Evolutionary conservation across 2,888 invertebrate genomes (phyloP).

Genomic region (Gortyna flavago): DNA sequence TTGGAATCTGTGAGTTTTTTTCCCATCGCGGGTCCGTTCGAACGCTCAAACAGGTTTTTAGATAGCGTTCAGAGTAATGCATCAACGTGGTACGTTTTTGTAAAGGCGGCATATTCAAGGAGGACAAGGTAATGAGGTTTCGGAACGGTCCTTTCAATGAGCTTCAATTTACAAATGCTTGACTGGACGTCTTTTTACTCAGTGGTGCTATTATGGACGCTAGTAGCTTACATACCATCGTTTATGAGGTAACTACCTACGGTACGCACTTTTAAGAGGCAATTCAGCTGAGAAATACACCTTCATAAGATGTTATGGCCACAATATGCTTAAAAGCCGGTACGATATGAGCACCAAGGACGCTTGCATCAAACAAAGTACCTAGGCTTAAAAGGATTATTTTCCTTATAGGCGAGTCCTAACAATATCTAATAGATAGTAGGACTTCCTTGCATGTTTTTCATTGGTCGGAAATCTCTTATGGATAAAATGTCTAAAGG

Average conservation of each 20-base stretch:
- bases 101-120: slow-evolving; percentile 86
- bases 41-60: slow-evolving; percentile 89
- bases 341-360: slow-evolving; percentile 12
- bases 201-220: slow-evolving; percentile 38
- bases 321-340: slow-evolving; percentile 27
- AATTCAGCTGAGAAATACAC: slow-evolving; percentile 14
- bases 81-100: slow-evolving; percentile 88
- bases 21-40: slow-evolving; percentile 85
- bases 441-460: slow-evolving; percentile 1
- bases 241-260: slow-evolving; percentile 22
- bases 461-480: slow-evolving; percentile 25
- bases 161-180: slow-evolving; percentile 72
- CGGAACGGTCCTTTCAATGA: slow-evolving; percentile 82
- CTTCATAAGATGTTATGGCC: slow-evolving; percentile 22
- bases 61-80: slow-evolving; percentile 89
- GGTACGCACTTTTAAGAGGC: neutral
- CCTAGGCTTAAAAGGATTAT: neutral
- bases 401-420: slow-evolving; percentile 13
- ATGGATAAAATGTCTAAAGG: neutral
- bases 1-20: slow-evolving; percentile 89
- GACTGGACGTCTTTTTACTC: slow-evolving; percentile 46
- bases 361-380: slow-evolving; percentile 21
- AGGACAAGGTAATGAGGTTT: slow-evolving; percentile 85
- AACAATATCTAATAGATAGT: slow-evolving; percentile 19
- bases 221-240: slow-evolving; percentile 34